These are phyloP conservation scores for Trichogramma pretiosum DNA, from an alignment of 1,140 invertebrate genomes.

Conservation along the genomic window DNA sequence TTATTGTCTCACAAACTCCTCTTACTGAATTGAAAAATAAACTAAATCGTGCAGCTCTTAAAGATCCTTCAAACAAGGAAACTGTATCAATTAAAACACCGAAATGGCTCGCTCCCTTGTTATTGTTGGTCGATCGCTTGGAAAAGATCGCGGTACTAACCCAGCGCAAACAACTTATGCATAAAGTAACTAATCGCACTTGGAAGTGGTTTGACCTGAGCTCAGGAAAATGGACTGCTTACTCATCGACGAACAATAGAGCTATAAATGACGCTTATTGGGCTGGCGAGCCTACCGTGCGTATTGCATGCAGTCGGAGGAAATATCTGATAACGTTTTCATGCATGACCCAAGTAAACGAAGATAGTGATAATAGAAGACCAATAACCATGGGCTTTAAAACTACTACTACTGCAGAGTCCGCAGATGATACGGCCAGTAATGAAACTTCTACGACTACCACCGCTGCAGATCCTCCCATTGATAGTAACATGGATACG, in stretches of 20 bases:
- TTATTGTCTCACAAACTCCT: constrained; percentile 41
- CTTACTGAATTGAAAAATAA: constrained; percentile 36
- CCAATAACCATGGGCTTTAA: constrained; percentile 70
- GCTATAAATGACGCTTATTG: constrained; percentile 78
- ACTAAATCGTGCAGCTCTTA: constrained; percentile 6
- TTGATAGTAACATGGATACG: constrained; percentile 40
- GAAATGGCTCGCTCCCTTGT: constrained; percentile 72
- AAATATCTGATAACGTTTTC: constrained; percentile 74
- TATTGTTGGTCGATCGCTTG: constrained; percentile 71
- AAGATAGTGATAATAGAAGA: constrained; percentile 74
- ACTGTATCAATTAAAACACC: constrained; percentile 43
- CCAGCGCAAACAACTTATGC: constrained; percentile 61
- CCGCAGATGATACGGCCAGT: constrained; percentile 19
- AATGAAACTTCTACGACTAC: neutral
- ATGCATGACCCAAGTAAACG: constrained; percentile 74
- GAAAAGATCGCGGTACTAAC: constrained; percentile 70
- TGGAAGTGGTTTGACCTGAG: constrained; percentile 87
- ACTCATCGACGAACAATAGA: constrained; percentile 66
- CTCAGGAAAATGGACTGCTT: constrained; percentile 72
- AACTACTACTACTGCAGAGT: constrained; percentile 18
- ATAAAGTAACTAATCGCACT: constrained; percentile 50
- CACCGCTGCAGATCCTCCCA: too few relatives aligned
- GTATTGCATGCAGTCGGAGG: constrained; percentile 66
- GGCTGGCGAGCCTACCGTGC: constrained; percentile 62
- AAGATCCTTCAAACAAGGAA: constrained; percentile 32